These are phyloP conservation scores for Latrodectus elegans DNA, from an alignment of 2,888 invertebrate species.

Conservation along the genomic window DNA sequence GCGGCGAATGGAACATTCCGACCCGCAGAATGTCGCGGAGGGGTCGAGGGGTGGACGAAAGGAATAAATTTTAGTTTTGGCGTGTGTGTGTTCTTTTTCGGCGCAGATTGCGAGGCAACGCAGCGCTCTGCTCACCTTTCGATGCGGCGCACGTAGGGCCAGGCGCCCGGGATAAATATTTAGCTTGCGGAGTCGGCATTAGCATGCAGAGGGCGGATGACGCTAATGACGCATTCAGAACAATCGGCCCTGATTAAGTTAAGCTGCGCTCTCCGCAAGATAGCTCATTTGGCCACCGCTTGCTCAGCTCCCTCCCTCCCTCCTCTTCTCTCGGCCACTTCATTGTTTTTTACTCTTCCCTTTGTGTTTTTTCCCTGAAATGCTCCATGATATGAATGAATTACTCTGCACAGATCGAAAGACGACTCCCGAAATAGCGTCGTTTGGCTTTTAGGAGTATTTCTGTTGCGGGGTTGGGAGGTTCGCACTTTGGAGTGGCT, in stretches of 20 bases:
- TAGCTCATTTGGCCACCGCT: conserved; percentile 46
- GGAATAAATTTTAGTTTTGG: conserved; percentile 1
- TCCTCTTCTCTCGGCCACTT: background rate
- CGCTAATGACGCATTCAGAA: conserved; percentile 68
- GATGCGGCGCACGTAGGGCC: conserved; percentile 54
- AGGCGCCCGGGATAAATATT: conserved; percentile 67
- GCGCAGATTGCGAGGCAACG: conserved; percentile 41
- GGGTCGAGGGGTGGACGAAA: background rate
- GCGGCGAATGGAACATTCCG: no score
- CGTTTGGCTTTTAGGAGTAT: no score
- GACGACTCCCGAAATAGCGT: no score
- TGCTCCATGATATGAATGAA: background rate
- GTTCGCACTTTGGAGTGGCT: background rate
- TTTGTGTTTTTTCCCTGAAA: background rate
- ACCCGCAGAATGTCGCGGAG: no score
- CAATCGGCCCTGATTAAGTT: conserved; percentile 70
- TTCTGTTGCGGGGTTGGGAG: no score
- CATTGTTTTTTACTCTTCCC: conserved; percentile 3
- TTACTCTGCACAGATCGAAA: background rate
- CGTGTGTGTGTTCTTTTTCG: conserved; percentile 1
- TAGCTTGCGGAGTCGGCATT: conserved; percentile 59
- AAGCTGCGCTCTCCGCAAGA: conserved; percentile 53
- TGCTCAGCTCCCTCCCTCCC: conserved; percentile 4
- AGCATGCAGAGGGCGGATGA: conserved; percentile 54
- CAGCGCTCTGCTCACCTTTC: conserved; percentile 18